phyloP scores from a whole-genome alignment of 92 coral and sea anemone species.

The Porites evermanni region DNA sequence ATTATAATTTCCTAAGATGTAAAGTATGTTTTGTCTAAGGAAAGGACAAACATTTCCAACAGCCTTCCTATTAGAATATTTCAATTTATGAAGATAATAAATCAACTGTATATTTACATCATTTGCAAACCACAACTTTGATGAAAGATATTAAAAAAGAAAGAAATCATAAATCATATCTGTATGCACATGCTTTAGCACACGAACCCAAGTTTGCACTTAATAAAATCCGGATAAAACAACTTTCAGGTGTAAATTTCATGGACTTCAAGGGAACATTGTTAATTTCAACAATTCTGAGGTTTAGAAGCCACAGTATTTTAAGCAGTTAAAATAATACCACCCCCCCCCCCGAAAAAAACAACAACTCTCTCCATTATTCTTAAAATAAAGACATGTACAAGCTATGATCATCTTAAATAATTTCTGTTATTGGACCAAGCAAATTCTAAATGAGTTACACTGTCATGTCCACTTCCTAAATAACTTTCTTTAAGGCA shows the following conservation, averaged over 20 bases:
- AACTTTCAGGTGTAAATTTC: neutral
- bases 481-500: neutral
- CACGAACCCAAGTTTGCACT: neutral
- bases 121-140: neutral
- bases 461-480: neutral
- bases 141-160: neutral
- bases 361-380: too few species aligned
- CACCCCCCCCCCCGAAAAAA: too few species aligned
- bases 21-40: neutral
- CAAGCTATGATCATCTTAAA: neutral
- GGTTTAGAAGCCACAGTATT: neutral
- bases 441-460: neutral
- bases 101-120: neutral
- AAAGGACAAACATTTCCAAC: neutral
- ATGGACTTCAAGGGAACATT: neutral
- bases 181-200: neutral
- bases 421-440: neutral
- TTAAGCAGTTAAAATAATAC: neutral
- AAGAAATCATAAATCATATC: neutral
- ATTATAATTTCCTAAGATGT: neutral
- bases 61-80: neutral
- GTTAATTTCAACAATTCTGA: neutral
- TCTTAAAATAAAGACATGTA: too few species aligned
- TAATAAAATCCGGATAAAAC: too few species aligned
- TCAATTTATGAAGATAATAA: neutral